A percentile compares a stretch with the other conserved stretches of the same genome.
These are phyloP conservation scores for Dasypolia templi DNA, from an alignment of 2,888 invertebrate genomes.

Conservation along the genomic window DNA sequence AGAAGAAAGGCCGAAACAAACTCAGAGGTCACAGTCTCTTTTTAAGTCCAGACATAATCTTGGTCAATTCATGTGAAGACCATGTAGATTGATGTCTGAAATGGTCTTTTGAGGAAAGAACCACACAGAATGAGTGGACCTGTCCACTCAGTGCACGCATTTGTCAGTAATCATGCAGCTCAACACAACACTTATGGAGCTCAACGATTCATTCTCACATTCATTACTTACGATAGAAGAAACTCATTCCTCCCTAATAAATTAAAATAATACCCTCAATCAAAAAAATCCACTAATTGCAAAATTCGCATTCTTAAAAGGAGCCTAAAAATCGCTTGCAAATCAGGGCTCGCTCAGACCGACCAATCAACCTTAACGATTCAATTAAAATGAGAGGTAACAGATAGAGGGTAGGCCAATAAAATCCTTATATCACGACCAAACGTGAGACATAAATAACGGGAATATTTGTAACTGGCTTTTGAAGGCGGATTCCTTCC, in stretches of 20 bases:
- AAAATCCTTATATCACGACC: slow-evolving; percentile 81
- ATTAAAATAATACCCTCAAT: slow-evolving; percentile 53
- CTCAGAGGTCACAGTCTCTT: no score
- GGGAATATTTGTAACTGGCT: slow-evolving; percentile 62
- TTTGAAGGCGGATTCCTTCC: slow-evolving; percentile 42
- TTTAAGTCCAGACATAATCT: no score
- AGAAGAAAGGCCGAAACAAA: no score
- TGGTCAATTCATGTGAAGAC: no score
- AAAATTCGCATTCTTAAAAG: slow-evolving; percentile 59
- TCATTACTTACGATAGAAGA: slow-evolving; percentile 29
- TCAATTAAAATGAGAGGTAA: slow-evolving; percentile 80
- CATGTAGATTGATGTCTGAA: no score
- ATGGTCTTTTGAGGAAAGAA: no score
- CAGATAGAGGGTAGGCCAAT: slow-evolving; percentile 72
- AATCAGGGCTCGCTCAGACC: slow-evolving; percentile 66
- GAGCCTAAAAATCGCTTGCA: slow-evolving; percentile 54
- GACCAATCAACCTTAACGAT: slow-evolving; percentile 77
- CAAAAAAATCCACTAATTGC: slow-evolving; percentile 54
- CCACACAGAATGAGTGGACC: no score
- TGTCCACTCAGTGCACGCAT: no score
- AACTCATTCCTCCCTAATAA: slow-evolving; percentile 41
- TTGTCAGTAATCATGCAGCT: no score
- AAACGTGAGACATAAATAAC: slow-evolving; percentile 82
- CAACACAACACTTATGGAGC: no score
- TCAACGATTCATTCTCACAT: no score